Base-by-base conservation (phyloP, 2,888 invertebrate genomes). In the Xylocampa areola region DNA sequence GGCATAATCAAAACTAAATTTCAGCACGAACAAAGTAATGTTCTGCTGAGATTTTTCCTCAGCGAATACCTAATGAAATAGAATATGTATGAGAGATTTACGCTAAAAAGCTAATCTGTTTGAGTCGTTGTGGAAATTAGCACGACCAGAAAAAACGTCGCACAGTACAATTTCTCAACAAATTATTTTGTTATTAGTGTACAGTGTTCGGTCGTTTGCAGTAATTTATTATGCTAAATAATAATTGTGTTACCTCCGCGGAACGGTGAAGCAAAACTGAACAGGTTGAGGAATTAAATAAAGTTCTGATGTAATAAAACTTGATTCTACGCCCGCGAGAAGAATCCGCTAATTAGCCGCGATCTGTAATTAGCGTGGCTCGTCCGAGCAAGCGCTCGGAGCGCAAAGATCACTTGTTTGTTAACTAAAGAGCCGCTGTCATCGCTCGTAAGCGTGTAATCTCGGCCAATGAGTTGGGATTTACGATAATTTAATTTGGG, bases 401-500 rank as follows among this genome's bases (percentile, higher is more conserved):
- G 23, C 37, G 37, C 23, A 36, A 52, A 69, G 65, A 78, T 73
- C 59, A 68, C 64, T 78, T 77, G 78, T 75, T 79, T 73, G 66
- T 62, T 37, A 60, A 67, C 68, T 77, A 77, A 76, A 72, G 74
- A 77, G 68, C 60, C 61, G 33, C 59, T 68, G 76, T 73, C 65
- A 67, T 59, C 68, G 69, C 68, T 67, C 60, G 58, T 70, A 62
- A 68, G 63, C 68, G 58, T 67, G 73, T 76, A 77, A 79, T 79
- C 77, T 75, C 72, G 43, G 59, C 70, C 72, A 72, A 74, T 72
- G 63, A 76, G 73, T 51, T 39, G 60, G 72, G 78, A 78, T 81
- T 83, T 80, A 80, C 79, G 76, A 80, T 82, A 81, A 83, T 84
- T 81, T 81, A 80, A 84, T 81, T 80, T 75, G 65, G 68, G 65